Percentiles rank a stretch among this genome's conserved stretches.
These are phyloP conservation scores for Oxytorus armatus DNA, from an alignment of 2,888 invertebrate species.

Conservation along the genomic window DNA sequence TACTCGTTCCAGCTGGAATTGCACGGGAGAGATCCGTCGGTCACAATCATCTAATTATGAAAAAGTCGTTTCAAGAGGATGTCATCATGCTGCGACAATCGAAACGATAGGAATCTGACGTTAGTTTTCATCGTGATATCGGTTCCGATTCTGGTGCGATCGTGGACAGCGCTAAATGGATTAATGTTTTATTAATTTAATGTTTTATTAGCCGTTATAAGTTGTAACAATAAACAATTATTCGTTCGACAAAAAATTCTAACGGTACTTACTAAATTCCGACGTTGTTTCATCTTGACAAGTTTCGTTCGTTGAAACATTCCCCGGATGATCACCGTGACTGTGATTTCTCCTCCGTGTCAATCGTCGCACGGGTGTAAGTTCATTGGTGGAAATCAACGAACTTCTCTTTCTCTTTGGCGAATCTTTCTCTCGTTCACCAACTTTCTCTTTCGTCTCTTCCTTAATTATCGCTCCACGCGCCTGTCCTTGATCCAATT, in stretches of 20 bases:
- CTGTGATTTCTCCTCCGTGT: constrained; percentile 48
- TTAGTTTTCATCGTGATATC: constrained; percentile 48
- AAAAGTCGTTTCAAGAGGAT: constrained; percentile 28
- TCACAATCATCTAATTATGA: background rate
- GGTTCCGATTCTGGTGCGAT: constrained; percentile 9
- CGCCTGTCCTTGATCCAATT: background rate
- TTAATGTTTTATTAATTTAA: background rate
- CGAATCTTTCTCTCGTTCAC: constrained; percentile 22
- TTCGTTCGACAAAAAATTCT: background rate
- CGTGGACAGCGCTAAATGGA: constrained; percentile 28
- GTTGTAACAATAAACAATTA: background rate
- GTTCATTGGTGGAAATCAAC: background rate
- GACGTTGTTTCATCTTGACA: background rate
- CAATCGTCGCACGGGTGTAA: constrained; percentile 15
- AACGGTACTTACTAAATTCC: constrained; percentile 13
- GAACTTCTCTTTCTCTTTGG: constrained; percentile 41
- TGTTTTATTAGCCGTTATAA: background rate
- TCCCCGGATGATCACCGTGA: constrained; percentile 12
- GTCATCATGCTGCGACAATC: constrained; percentile 35
- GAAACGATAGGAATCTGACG: constrained; percentile 16
- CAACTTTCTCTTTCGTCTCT: background rate
- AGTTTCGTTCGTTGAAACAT: background rate
- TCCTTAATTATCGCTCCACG: constrained; percentile 9
- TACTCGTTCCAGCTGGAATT: background rate
- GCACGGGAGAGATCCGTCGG: background rate